Evolutionary conservation across 2,888 invertebrate genomes (phyloP).

Genomic region (Epistrophella euchroma): DNA sequence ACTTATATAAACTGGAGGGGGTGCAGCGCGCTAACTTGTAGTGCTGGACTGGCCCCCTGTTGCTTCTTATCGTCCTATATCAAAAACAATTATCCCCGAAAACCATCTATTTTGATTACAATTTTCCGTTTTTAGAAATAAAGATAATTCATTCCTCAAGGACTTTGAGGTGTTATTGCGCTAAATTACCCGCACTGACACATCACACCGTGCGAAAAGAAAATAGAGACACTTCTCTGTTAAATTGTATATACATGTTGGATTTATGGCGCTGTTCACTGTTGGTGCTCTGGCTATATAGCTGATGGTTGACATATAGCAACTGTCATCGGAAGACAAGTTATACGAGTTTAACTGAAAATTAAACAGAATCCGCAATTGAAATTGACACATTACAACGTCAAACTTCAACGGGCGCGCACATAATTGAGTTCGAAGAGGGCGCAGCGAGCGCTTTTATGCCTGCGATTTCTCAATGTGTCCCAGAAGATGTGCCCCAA

Average conservation of each 20-base stretch:
- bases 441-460: constrained; percentile 49
- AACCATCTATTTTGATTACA: constrained; percentile 43
- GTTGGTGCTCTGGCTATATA: not conserved
- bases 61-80: constrained; percentile 17
- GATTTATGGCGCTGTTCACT: constrained; percentile 35
- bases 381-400: constrained; percentile 75
- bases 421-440: constrained; percentile 69
- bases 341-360: constrained; percentile 70
- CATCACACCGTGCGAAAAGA: not conserved
- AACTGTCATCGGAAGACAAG: constrained; percentile 71
- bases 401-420: constrained; percentile 61
- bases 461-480: constrained; percentile 55
- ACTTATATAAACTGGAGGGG: constrained; percentile 17
- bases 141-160: constrained; percentile 38
- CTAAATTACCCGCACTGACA: constrained; percentile 22
- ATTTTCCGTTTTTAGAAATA: not conserved
- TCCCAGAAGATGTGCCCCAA: constrained; percentile 35
- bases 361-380: constrained; percentile 71
- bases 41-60: constrained; percentile 16
- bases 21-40: constrained; percentile 45
- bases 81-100: constrained; percentile 47
- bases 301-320: constrained; percentile 49
- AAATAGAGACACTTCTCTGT: constrained; percentile 20
- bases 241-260: not conserved
- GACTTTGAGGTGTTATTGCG: constrained; percentile 59